Evolutionary conservation across 2,113 vertebrate genomes (phyloP).

Genomic region (Brachirus orientalis): DNA sequence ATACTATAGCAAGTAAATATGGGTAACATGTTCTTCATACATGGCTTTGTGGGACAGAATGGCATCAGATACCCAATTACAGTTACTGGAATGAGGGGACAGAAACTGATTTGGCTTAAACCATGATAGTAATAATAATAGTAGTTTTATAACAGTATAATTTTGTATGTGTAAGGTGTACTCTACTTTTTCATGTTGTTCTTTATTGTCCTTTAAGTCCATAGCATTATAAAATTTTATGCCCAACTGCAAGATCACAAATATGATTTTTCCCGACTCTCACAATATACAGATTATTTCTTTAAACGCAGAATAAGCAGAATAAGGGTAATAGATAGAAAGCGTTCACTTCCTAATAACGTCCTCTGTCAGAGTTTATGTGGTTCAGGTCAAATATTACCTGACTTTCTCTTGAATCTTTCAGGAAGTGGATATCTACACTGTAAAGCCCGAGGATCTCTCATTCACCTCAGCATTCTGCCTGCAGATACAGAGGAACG

Average conservation of each 20-base stretch:
- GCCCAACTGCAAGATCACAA: too few species aligned
- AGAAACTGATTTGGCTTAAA: constrained; percentile 11
- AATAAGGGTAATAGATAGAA: too few species aligned
- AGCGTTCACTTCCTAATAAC: too few species aligned
- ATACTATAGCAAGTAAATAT: too few species aligned
- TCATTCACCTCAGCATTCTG: constrained; percentile 94
- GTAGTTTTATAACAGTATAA: not conserved
- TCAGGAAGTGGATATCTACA: constrained; percentile 98
- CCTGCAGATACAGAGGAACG: constrained; percentile 95
- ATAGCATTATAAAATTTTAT: not conserved
- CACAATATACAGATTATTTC: too few species aligned
- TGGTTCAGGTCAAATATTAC: not conserved
- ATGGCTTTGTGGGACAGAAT: not conserved
- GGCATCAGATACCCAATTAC: constrained; percentile 44
- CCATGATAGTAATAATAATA: constrained; percentile 1
- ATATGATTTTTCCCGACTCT: too few species aligned
- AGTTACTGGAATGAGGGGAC: constrained; percentile 26
- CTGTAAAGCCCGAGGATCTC: constrained; percentile 93
- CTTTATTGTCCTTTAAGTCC: not conserved
- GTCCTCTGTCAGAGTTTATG: too few species aligned
- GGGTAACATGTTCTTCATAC: too few species aligned
- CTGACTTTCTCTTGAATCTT: constrained; percentile 26
- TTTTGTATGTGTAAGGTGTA: not conserved
- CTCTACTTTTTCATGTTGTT: not conserved
- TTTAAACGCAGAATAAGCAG: too few species aligned